Base-by-base conservation (phyloP, 2,113 vertebrate species). In the Solea senegalensis region DNA sequence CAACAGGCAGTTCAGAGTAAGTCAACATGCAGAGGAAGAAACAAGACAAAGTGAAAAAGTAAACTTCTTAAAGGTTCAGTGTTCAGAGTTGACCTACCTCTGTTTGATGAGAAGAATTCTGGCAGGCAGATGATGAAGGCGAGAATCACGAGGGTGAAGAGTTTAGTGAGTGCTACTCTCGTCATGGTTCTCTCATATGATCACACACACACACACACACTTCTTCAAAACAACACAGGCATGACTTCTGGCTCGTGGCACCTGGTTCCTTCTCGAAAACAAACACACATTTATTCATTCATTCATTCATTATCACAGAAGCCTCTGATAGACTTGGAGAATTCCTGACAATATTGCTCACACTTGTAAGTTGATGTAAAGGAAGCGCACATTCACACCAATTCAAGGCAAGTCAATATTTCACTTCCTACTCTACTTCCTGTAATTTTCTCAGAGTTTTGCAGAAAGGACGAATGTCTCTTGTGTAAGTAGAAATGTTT, bases 71-170 rank as follows among this genome's bases (percentile, higher is more conserved):
- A 71, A 62, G 16, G 7, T 21, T 40, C 11, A 2, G 26, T 10
- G 7, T 21, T 1, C 13, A 14, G 10, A 44, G 4, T 67, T 52
- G 48, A 88, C 88, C 72, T 62, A 97, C 95, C 94, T 95, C 89
- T 87, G 39, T 90, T 44, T 71, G 91, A 80, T 66, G 90, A 91
- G 90, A 97, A 97, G 91, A 96, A 94, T 49, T 98, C 96, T 49
- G 96, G 95, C 65, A 98, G 94, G 81, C 94, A 95, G 72, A 98
- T 79, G 90, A 96, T 94, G 77, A 96, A 93, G 46, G 85, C 51
- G 1, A 92, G 86, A 82, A 96, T 86, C 85, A 96, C 78, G 60
- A 94, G 91, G 27, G 95, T 49, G 64, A 90, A 14, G 69, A 97
- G 91, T 92, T 95, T 96, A 61, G 89, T 72, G 64, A 94, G 40